Evolutionary conservation across 2,113 vertebrate species (phyloP).

Genomic region (Cettia cetti): DNA sequence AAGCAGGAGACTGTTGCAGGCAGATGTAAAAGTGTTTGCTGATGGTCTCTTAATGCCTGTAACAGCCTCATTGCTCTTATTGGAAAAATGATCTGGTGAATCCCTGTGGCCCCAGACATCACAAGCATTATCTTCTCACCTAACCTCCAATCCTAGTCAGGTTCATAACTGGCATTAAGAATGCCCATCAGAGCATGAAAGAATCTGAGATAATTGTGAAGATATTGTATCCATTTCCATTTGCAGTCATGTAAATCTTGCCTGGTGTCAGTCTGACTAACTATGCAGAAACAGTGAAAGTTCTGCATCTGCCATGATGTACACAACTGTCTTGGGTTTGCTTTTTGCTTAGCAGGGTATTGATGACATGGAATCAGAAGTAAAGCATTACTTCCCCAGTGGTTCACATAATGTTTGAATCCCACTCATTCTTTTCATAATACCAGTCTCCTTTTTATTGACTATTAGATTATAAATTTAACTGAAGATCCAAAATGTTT

Average conservation of each 20-base stretch:
- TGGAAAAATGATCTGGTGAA: neutral
- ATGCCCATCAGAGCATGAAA: neutral
- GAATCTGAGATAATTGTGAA: neutral
- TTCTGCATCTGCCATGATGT: neutral
- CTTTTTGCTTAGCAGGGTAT: neutral
- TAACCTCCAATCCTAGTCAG: neutral
- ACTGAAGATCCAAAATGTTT: neutral
- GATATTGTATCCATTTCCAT: neutral
- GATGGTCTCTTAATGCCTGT: neutral
- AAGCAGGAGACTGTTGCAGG: neutral
- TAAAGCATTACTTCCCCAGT: neutral
- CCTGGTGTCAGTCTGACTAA: neutral
- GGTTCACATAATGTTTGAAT: neutral
- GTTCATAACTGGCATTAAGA: neutral
- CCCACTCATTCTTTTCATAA: neutral
- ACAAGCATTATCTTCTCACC: neutral
- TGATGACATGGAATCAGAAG: neutral
- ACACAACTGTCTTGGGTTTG: neutral
- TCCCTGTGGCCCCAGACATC: neutral
- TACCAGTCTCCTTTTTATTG: neutral
- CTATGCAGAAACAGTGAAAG: neutral
- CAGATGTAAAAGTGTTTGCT: neutral
- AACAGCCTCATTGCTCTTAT: rapidly evolving
- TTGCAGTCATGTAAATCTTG: neutral
- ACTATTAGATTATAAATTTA: neutral